Evolutionary conservation across 2,888 invertebrate species (phyloP), one percentile per base, ranked within the genome.

Genomic region (Lithophane leautieri): DNA sequence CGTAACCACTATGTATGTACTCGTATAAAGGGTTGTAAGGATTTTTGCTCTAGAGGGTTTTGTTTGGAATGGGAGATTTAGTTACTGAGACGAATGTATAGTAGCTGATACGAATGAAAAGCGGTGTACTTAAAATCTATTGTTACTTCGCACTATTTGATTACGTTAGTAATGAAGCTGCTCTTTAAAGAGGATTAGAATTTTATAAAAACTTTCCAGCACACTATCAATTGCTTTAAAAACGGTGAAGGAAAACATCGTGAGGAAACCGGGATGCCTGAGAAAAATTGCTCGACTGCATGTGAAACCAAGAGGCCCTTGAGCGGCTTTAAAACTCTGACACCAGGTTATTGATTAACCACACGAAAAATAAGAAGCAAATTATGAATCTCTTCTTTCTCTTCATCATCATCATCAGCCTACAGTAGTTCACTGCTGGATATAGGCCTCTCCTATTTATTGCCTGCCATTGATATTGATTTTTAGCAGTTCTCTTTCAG

Each of bases 1-100:
- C 77, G 73, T 87, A 86, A 88, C 85, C 68, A 77, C 65, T 82
- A 83, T 85, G 79, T 87, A 85, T 68, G 77, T 70, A 83, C 78
- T 82, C 72, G 56, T 74, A 65, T 70, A 76, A 85, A 83, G 82
- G 81, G 85, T 81, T 82, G 70, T 81, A 73, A 82, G 76, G 82
- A 84, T 83, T 84, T 86, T 72, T 73, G 68, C 61, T 85, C 52
- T 75, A 68, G 71, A 76, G 58, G 72, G 54, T 71, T 84, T 70
- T 75, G 73, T 58, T 40, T 82, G 61, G 60, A 78, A 86, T 79
- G 69, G 58, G 61, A 82, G 84, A 85, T 87, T 87, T 85, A 87
- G 74, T 78, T 76, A 87, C 85, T 82, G 60, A 56, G 40, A 54
- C 62, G 54, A 61, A 47, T 67, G 56, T 54, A 47, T 58, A 78